Base-by-base conservation (phyloP, 2,888 invertebrate species). In the Noctua janthina region DNA sequence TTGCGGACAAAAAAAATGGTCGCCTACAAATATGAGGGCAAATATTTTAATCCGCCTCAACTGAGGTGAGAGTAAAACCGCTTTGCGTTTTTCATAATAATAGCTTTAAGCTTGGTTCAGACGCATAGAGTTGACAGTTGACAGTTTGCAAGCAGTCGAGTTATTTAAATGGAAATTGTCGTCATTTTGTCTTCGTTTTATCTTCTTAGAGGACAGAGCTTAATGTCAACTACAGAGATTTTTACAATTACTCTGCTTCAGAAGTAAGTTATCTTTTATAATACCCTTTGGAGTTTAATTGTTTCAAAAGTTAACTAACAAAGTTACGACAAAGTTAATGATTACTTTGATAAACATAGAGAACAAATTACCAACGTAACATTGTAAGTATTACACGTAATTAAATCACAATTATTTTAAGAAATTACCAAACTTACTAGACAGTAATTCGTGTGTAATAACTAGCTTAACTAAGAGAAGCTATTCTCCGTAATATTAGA, bases 1-100 rank as follows among this genome's bases (percentile, higher is more conserved):
- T 80, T 78, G 66, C 69, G 75, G 73, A 73, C 81, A 81, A 81
- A 89, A 87, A 86, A 87, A 88, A 72, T 72, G 83, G 76, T 77
- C 54, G 74, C 88, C 71, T 76, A 86, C 88, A 88, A 88, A 88
- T 88, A 89, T 88, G 86, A 88, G 81, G 51, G 76, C 82, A 89
- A 89, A 88, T 88, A 88, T 89, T 88, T 89, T 86, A 88, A 88
- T 89, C 90, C 81, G 43, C 67, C 82, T 89, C 86, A 84, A 88
- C 90, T 82, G 86, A 88, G 88, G 88, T 88, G 80, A 81, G 82
- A 84, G 88, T 76, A 78, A 86, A 88, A 88, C 79, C 90, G 79
- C 86, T 88, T 82, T 81, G 56, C 78, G 81, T 88, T 88, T 88
- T 88, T 88, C 80, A 89, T 89, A 87, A 86, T 86, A 88, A 88